Conservation (phyloP, 2,888 invertebrate species). For the Halictus quadricinctus region DNA sequence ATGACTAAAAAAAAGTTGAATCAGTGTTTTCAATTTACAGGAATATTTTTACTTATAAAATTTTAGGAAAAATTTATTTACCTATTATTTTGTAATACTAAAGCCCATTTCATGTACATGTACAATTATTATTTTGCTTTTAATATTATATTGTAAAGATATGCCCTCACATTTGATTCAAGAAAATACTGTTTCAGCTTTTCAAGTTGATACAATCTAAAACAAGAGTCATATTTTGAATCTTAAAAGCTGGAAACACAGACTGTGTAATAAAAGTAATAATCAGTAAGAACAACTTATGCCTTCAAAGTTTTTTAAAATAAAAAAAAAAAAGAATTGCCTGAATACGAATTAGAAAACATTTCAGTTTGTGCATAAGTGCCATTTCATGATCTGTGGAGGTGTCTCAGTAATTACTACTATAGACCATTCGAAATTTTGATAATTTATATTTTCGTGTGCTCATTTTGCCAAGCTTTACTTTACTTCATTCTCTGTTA, state of each 20-base stretch:
- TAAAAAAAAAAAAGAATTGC: slow-evolving; percentile 56
- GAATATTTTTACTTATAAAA: slow-evolving; percentile 54
- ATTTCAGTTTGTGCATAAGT: slow-evolving; percentile 67
- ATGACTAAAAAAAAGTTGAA: slow-evolving; percentile 72
- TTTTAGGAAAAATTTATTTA: slow-evolving; percentile 33
- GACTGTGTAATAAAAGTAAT: slow-evolving; percentile 77
- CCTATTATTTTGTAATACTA: slow-evolving; percentile 29
- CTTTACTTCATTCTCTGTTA: slow-evolving; percentile 55
- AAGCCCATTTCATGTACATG: slow-evolving; percentile 36
- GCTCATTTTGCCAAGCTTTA: slow-evolving; percentile 49
- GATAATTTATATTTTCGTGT: slow-evolving; percentile 51
- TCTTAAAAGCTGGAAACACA: slow-evolving; percentile 69
- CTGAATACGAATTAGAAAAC: slow-evolving; percentile 61
- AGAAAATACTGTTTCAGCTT: slow-evolving; percentile 71
- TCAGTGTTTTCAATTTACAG: slow-evolving; percentile 67
- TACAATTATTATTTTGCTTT: slow-evolving; percentile 31
- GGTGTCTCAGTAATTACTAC: slow-evolving; percentile 61
- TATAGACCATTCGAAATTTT: slow-evolving; percentile 60
- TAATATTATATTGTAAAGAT: slow-evolving; percentile 49
- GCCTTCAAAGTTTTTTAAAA: slow-evolving; percentile 76
- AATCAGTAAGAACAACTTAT: slow-evolving; percentile 75
- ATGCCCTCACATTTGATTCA: slow-evolving; percentile 34
- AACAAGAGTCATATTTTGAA: slow-evolving; percentile 77
- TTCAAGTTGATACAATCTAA: slow-evolving; percentile 72
- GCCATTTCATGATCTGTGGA: slow-evolving; percentile 66